Conservation (phyloP, 2,888 invertebrate species). For the Lepidocyrtinus sp. region DNA sequence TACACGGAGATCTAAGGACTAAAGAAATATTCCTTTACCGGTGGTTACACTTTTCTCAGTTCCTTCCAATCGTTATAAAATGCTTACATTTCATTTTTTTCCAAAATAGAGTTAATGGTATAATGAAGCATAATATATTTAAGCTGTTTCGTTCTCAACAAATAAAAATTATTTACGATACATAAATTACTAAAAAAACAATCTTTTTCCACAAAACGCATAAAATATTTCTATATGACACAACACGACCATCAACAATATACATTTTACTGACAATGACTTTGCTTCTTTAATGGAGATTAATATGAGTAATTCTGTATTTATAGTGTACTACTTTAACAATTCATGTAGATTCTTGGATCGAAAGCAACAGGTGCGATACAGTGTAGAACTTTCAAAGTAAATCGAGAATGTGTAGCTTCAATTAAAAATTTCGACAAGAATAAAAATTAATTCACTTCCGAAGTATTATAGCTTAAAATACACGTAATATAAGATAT, state of each 20-base stretch:
- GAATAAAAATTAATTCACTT: too few species aligned
- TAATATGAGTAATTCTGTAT: too few species aligned
- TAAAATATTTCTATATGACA: conserved; percentile 14
- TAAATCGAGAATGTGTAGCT: too few species aligned
- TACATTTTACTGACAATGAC: not conserved
- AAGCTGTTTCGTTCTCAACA: conserved; percentile 15
- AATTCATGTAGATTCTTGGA: too few species aligned
- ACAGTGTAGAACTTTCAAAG: too few species aligned
- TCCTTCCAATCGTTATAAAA: not conserved
- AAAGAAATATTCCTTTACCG: conserved; percentile 44
- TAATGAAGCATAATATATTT: conserved; percentile 25
- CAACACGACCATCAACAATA: conserved; percentile 8
- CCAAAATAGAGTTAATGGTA: conserved; percentile 50
- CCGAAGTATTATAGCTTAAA: too few species aligned
- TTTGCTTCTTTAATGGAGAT: too few species aligned
- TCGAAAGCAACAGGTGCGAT: too few species aligned
- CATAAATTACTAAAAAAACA: not conserved
- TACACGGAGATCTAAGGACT: conserved; percentile 49
- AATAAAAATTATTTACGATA: too few species aligned
- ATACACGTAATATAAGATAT: too few species aligned
- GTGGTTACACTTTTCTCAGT: not conserved
- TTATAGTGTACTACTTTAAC: too few species aligned
- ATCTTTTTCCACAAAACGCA: not conserved
- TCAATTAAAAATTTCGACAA: too few species aligned
- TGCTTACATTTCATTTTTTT: conserved; percentile 31